Percentiles rank a stretch among this genome's conserved stretches.
Evolutionary conservation across 2,113 vertebrate genomes (phyloP).

Genomic region (Ptilorrhoa leucosticta): DNA sequence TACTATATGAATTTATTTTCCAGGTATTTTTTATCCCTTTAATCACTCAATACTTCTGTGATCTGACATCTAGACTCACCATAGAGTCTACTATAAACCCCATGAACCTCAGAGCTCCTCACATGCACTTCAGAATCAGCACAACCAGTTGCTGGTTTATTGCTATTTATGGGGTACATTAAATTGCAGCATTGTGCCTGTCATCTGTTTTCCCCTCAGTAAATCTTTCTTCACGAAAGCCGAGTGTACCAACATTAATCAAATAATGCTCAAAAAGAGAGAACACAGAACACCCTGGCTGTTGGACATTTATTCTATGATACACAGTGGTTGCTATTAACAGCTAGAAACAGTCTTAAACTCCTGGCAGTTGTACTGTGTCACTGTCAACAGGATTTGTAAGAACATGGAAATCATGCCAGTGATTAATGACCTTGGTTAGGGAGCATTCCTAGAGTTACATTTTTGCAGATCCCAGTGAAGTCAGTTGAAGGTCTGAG

Average conservation of each 20-base stretch:
- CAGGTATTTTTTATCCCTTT: not conserved
- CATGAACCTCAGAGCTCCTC: not conserved
- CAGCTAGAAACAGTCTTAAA: not conserved
- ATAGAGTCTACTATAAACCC: not conserved
- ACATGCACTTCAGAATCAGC: not conserved
- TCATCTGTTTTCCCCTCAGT: not conserved
- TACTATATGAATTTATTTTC: not conserved
- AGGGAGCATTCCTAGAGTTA: not conserved
- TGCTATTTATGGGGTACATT: not conserved
- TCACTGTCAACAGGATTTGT: constrained; percentile 31
- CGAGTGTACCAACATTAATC: not conserved
- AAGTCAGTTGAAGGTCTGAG: not conserved
- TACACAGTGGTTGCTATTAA: constrained; percentile 56
- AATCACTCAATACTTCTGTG: not conserved
- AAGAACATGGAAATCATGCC: not conserved
- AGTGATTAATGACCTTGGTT: not conserved
- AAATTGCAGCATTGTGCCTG: not conserved
- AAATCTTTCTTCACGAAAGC: not conserved
- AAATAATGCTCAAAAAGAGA: constrained; percentile 7
- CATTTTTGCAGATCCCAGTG: not conserved
- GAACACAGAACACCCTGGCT: constrained; percentile 35
- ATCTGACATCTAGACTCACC: not conserved
- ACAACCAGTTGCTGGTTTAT: not conserved
- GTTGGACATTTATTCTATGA: not conserved
- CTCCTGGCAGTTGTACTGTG: not conserved